phyloP scores from a whole-genome alignment of 2,113 vertebrate genomes.

The Noctilio leporinus region DNA sequence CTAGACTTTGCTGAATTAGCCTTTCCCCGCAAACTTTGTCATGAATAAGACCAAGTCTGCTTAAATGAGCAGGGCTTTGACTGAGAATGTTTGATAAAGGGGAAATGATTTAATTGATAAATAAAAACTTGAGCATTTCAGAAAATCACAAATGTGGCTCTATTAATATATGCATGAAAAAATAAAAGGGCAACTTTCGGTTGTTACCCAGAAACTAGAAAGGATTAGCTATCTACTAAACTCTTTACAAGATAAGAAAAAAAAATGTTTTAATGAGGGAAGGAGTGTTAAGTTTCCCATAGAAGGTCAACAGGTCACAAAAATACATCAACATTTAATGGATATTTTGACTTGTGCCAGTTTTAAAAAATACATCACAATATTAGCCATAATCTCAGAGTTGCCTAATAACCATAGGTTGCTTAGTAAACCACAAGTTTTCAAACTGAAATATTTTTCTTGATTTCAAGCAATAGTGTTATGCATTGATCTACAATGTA shows the following conservation, averaged over 20 bases:
- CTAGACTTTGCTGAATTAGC: not conserved
- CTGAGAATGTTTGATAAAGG: conserved; percentile 2
- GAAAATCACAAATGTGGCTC: not conserved
- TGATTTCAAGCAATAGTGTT: not conserved
- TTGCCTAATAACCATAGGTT: not conserved
- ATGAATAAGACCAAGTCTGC: not conserved
- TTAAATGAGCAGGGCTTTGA: conserved; percentile 8
- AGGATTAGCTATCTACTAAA: not conserved
- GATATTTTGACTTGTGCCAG: not conserved
- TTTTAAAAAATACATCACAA: not conserved
- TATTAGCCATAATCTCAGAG: not conserved
- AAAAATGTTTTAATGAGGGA: not conserved
- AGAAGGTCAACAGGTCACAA: not conserved
- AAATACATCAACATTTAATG: not conserved
- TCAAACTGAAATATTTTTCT: not conserved
- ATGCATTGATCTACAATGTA: not conserved
- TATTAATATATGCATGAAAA: not conserved
- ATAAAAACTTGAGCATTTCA: not conserved
- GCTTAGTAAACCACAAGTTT: not conserved
- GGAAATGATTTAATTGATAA: conserved; percentile 20
- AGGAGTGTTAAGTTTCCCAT: not conserved
- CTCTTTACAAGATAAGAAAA: not conserved
- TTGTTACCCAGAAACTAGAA: not conserved
- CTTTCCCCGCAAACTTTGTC: not conserved
- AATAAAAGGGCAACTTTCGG: not conserved